A percentile compares a stretch with the other conserved stretches of the same genome.
Conservation (phyloP, 2,888 invertebrate genomes). For the Blastobasis lacticolella region DNA sequence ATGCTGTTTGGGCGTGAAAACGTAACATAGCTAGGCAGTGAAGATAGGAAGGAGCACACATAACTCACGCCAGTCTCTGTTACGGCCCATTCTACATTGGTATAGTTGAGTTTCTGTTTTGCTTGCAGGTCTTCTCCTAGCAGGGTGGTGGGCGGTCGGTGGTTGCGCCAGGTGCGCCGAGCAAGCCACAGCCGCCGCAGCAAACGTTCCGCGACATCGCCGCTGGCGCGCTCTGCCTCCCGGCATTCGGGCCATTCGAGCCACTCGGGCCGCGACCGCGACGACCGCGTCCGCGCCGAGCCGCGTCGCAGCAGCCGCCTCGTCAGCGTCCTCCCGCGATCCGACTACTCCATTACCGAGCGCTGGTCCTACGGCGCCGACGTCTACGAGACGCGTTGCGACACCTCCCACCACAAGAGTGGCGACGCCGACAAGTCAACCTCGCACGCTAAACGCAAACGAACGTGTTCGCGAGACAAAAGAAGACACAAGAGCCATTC, state of each 20-base stretch:
- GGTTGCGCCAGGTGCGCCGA: constrained; percentile 66
- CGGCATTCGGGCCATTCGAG: constrained; percentile 27
- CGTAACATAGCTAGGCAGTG: too few relatives aligned
- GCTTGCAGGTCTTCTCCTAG: constrained; percentile 69
- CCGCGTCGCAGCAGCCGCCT: constrained; percentile 68
- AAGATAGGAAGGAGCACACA: too few relatives aligned
- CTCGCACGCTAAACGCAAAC: constrained; percentile 42
- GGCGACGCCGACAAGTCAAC: constrained; percentile 47
- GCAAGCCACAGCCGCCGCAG: constrained; percentile 55
- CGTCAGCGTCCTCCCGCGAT: constrained; percentile 58
- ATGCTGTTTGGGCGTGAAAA: too few relatives aligned
- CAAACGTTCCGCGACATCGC: constrained; percentile 57
- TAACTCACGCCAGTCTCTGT: too few relatives aligned
- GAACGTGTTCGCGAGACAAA: constrained; percentile 60
- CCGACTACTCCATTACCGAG: constrained; percentile 73
- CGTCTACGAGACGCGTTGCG: constrained; percentile 69
- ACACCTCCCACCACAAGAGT: constrained; percentile 45
- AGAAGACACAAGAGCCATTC: constrained; percentile 50
- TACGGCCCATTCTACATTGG: too few relatives aligned
- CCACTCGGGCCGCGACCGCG: constrained; percentile 29
- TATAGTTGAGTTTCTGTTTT: background rate
- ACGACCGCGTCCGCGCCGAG: constrained; percentile 32
- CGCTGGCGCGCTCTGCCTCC: constrained; percentile 50
- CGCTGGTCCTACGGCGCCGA: constrained; percentile 73
- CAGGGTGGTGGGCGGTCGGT: constrained; percentile 75